Evolutionary conservation across 2,888 invertebrate genomes (phyloP), one percentile per base, ranked within the genome.

Genomic region (Nyleta sp.): DNA sequence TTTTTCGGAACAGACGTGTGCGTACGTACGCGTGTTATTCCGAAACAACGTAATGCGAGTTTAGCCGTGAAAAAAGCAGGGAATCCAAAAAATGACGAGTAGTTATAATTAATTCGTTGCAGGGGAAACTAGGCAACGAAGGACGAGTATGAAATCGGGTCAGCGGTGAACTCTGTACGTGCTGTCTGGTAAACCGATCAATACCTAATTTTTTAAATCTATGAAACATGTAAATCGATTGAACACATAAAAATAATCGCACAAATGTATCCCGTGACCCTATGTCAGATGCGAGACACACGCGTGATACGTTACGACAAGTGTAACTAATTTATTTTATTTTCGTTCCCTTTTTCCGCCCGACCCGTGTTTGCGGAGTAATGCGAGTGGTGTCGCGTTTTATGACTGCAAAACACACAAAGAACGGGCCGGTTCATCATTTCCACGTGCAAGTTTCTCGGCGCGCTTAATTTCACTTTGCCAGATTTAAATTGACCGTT

Each of bases 161-260:
- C 81, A 81, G 62, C 80, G 76, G 80, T 24, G 40, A 80, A 80
- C 81, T 80, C 78, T 70, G 78, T 74, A 65, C 80, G 78, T 80
- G 76, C 80, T 78, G 78, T 80, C 80, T 80, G 76, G 80, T 75
- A 81, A 80, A 78, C 80, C 75, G 80, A 81, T 81, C 81, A 75
- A 81, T 81, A 81, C 73, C 72, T 73, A 79, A 78, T 81, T 80
- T 78, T 77, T 81, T 62, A 59, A 71, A 73, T 75, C 75, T 64
- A 76, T 72, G 59, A 71, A 79, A 78, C 74, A 70, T 72, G 65
- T 68, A 80, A 75, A 77, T 72, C 79, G 53, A 76, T 79, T 64
- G 18, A 24, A 17, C 31, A 22, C 46, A 59, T 28, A 59, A 53
- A 68, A 76, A 80, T 59, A 62, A 72, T 53, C 52, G 20, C 35